phyloP scores from a whole-genome alignment of 37 sponge, comb jelly and placozoan species.

The Sycon ciliatum region DNA sequence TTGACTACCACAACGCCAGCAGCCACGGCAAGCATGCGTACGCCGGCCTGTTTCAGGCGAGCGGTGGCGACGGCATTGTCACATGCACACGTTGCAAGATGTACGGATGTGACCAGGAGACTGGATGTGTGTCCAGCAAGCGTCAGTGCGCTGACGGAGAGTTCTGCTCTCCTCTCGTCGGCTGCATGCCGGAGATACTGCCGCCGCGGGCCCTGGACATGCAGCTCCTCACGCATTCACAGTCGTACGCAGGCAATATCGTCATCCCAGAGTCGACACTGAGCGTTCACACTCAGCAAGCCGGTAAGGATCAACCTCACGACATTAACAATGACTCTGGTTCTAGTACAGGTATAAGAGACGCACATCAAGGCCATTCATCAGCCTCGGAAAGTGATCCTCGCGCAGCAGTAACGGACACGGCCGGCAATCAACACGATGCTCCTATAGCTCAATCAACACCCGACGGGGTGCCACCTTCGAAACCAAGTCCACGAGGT shows the following conservation, averaged over 20 bases:
- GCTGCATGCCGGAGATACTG: conserved; percentile 37
- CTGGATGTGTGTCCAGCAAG: not conserved
- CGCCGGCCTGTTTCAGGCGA: conserved; percentile 24
- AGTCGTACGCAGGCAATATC: not conserved
- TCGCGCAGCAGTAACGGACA: too few relatives aligned
- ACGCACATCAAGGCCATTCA: too few relatives aligned
- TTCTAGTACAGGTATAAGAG: too few relatives aligned
- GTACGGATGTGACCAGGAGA: not conserved
- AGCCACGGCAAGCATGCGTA: conserved; percentile 23
- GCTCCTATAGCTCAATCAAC: too few relatives aligned
- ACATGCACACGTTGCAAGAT: conserved; percentile 15
- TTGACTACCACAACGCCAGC: not conserved
- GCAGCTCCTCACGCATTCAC: conserved; percentile 42
- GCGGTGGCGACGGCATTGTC: conserved; percentile 5
- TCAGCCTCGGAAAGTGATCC: too few relatives aligned
- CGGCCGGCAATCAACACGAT: too few relatives aligned
- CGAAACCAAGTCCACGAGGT: too few relatives aligned
- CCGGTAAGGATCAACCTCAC: too few relatives aligned
- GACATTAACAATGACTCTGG: too few relatives aligned
- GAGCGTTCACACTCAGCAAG: too few relatives aligned
- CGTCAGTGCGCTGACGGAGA: not conserved
- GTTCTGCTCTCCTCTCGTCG: conserved; percentile 63
- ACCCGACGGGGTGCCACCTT: too few relatives aligned
- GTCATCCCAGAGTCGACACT: not conserved
- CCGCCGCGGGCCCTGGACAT: conserved; percentile 27